Conservation (phyloP, 1,140 invertebrate genomes). For the Eumaeus atala region DNA sequence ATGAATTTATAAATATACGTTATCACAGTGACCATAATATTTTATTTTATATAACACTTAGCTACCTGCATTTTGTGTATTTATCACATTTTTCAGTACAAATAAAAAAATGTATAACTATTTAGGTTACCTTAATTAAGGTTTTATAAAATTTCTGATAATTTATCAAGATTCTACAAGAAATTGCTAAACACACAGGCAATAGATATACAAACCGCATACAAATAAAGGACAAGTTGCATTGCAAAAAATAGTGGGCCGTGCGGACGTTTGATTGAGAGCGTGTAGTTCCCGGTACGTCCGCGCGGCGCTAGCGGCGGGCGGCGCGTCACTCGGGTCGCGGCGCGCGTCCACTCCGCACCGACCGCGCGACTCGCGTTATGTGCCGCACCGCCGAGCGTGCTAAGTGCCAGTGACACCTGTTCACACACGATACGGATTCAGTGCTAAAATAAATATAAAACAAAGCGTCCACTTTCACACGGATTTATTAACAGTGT, state of each 20-base stretch:
- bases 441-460: conserved; percentile 46
- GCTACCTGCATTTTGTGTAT: no score
- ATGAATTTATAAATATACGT: no score
- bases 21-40: no score
- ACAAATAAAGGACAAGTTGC: conserved; percentile 3
- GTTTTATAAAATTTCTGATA: no score
- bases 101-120: no score
- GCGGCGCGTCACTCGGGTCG: conserved; percentile 60
- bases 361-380: conserved; percentile 26
- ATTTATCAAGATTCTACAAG: not conserved
- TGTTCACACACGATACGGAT: conserved; percentile 45
- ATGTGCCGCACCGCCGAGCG: conserved; percentile 45
- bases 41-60: no score
- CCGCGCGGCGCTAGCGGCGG: conserved; percentile 36
- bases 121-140: no score
- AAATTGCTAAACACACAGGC: not conserved
- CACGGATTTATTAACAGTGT: conserved; percentile 26
- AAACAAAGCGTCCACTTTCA: conserved; percentile 51
- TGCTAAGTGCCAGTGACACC: conserved; percentile 44
- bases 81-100: no score
- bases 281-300: conserved; percentile 16
- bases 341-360: conserved; percentile 50
- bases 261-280: conserved; percentile 44
- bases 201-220: conserved; percentile 5
- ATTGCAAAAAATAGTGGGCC: conserved; percentile 17